Base-by-base conservation (phyloP, 2,797 vertebrate species). In the Xenentodon cancila region DNA sequence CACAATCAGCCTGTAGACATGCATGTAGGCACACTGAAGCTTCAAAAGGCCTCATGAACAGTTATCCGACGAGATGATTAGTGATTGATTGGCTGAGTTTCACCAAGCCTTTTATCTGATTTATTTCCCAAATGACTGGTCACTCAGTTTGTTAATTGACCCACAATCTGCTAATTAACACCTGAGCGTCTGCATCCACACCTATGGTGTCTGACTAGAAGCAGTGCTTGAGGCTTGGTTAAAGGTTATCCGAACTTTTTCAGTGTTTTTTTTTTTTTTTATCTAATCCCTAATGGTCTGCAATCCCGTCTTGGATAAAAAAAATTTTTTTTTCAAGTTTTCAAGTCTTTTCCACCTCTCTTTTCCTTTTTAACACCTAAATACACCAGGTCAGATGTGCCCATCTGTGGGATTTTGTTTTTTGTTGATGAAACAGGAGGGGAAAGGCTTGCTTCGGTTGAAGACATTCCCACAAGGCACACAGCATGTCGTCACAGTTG, bases 331-430 rank as follows among this genome's bases (percentile, higher is more conserved):
- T 59, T 49, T 66, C 16, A 79, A 74, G 67, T 74, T 80, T 73
- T 59, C 30, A 69, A 22, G 45, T 62, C 64, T 60, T 69, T 71
- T 18, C 5, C 49, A 37, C 42, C 3, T 17, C 59, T 71, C 45
- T 60, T 57, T n/a, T 25, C 7, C 37, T 56, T 50, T 47, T 9
- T 32, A 56, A 70, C 21, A 45, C 59, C 54, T 53, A 67, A 79
- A 79, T 62, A 60, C 55, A 80, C 80, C 48, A 62, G 71, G 82
- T 85, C 85, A 80, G 81, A 75, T 74, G 70, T 74, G 76, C 54
- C 71, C 80, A 77, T 76, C 77, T 85, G 82, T 71, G 77, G 34
- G 71, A n/a, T 32, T 40, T 76, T 81, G 67, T 77, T 79, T 79
- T 22, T 0, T 63, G 71, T 79, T 46, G 13, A 70, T 68, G 59